phyloP scores from a whole-genome alignment of 2,888 invertebrate species.

The Malacosoma neustria region DNA sequence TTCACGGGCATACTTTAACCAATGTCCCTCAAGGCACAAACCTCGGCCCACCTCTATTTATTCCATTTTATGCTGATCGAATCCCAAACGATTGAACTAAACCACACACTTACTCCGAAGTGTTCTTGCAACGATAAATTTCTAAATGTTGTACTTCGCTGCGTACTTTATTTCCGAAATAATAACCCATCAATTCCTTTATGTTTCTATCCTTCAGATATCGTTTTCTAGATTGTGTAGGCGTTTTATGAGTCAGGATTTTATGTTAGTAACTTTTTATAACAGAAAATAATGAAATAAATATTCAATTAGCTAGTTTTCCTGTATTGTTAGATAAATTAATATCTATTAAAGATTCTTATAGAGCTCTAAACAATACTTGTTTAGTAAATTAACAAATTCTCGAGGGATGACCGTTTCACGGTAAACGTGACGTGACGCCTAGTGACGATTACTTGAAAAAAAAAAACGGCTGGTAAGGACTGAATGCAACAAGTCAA shows the following conservation, averaged over 20 bases:
- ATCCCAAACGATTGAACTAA: background rate
- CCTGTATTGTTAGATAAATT: background rate
- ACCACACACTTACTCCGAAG: background rate
- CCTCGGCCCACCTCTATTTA: conserved; percentile 7
- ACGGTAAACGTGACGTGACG: too few relatives aligned
- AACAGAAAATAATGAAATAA: background rate
- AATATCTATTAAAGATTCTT: too few relatives aligned
- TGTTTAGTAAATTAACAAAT: too few relatives aligned
- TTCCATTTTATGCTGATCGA: conserved; percentile 13
- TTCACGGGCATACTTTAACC: too few relatives aligned
- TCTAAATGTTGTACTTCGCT: background rate
- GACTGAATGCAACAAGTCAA: too few relatives aligned
- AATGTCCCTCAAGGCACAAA: background rate
- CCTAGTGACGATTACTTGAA: too few relatives aligned
- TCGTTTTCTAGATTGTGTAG: conserved; percentile 3
- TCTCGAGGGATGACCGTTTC: too few relatives aligned
- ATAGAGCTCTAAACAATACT: too few relatives aligned
- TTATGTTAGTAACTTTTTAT: too few relatives aligned
- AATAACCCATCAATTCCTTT: background rate
- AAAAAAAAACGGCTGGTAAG: too few relatives aligned
- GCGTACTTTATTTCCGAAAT: background rate
- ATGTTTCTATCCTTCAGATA: background rate
- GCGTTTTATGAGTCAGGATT: conserved; percentile 1
- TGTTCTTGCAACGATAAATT: background rate
- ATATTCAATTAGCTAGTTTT: background rate